Conservation (phyloP, 53 echinoderm and acorn worm species). For the Paracentrotus lividus region DNA sequence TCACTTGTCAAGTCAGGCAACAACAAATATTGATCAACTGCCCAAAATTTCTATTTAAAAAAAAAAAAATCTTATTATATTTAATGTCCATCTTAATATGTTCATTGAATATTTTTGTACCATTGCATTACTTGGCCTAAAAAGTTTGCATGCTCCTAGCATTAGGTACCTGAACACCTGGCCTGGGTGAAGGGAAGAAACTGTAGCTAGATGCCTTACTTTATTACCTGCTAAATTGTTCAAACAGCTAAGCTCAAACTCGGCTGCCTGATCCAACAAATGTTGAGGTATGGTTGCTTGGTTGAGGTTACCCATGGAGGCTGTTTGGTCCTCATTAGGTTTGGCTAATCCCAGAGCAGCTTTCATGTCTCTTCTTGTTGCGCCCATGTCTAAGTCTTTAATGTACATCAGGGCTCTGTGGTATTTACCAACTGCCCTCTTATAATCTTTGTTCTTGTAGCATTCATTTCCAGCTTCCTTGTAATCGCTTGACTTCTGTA, state of each 20-base stretch:
- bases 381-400: conserved; percentile 77
- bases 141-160: too few species aligned
- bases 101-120: too few species aligned
- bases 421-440: conserved; percentile 88
- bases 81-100: too few species aligned
- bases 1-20: too few species aligned
- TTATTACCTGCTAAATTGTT: conserved; percentile 95
- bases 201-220: background rate
- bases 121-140: too few species aligned
- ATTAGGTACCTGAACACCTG: too few species aligned
- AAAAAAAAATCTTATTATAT: too few species aligned
- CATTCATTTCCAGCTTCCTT: conserved; percentile 78
- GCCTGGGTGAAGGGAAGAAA: too few species aligned
- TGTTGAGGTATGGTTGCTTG: conserved; percentile 73
- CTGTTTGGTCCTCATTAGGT: background rate
- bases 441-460: conserved; percentile 82
- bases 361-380: conserved; percentile 64
- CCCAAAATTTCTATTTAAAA: too few species aligned
- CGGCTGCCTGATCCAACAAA: conserved; percentile 66
- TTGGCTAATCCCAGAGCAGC: conserved; percentile 57
- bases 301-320: too few species aligned
- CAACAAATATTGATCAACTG: too few species aligned
- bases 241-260: conserved; percentile 78
- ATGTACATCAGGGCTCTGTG: conserved; percentile 90
- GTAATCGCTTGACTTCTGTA: conserved; percentile 78